Evolutionary conservation across 2,888 invertebrate genomes (phyloP).

Genomic region (Agonopterix subpropinquella): DNA sequence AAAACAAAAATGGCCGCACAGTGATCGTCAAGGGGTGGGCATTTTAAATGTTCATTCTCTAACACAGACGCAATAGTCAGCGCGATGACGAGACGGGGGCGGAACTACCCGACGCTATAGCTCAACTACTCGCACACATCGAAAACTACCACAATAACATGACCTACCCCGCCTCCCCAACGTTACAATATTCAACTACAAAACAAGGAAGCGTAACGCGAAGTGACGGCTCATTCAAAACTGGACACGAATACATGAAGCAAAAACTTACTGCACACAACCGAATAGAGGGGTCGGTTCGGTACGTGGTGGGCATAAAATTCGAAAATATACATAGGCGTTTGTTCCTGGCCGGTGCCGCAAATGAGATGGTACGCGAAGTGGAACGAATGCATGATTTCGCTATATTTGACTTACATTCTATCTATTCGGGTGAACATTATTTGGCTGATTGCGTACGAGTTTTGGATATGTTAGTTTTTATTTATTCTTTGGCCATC

Average conservation of each 20-base stretch:
- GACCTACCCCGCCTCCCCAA: slow-evolving; percentile 28
- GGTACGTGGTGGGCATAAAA: slow-evolving; percentile 65
- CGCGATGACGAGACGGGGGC: slow-evolving; percentile 63
- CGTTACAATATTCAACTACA: not conserved
- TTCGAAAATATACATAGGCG: slow-evolving; percentile 63
- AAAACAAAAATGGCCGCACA: slow-evolving; percentile 60
- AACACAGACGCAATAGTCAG: slow-evolving; percentile 70
- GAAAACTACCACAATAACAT: slow-evolving; percentile 30
- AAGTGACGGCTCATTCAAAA: slow-evolving; percentile 32
- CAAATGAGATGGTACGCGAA: slow-evolving; percentile 61
- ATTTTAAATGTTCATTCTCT: slow-evolving; percentile 71
- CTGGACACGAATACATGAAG: slow-evolving; percentile 27
- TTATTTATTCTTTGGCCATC: too few relatives aligned
- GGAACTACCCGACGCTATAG: slow-evolving; percentile 49
- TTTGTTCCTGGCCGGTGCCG: slow-evolving; percentile 48
- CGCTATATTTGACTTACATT: slow-evolving; percentile 38
- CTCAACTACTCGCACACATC: slow-evolving; percentile 56
- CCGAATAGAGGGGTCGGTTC: slow-evolving; percentile 14
- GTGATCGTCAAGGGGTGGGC: slow-evolving; percentile 67
- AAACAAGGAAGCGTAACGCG: slow-evolving; percentile 13
- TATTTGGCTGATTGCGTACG: too few relatives aligned
- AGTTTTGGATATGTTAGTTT: too few relatives aligned
- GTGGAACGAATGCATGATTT: slow-evolving; percentile 62
- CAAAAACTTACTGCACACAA: slow-evolving; percentile 55
- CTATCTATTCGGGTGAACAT: slow-evolving; percentile 4